Percentiles rank a stretch among this genome's conserved stretches.
phyloP scores from a whole-genome alignment of 1,140 invertebrate genomes.

The Cephus cinctus region DNA sequence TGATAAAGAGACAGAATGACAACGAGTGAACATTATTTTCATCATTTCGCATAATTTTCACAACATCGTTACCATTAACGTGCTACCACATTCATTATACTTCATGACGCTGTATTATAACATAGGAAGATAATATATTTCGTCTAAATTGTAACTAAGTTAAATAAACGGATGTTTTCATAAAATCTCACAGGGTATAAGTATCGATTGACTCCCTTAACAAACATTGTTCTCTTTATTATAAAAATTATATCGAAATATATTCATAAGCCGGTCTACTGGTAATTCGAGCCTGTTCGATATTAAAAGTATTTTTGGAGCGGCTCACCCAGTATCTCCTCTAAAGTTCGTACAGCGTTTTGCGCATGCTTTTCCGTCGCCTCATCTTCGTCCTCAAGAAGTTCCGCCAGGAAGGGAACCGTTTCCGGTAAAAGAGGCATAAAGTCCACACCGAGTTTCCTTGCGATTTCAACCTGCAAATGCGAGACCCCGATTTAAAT shows the following conservation, averaged over 20 bases:
- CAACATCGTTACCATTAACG: constrained; percentile 16
- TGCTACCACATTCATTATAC: constrained; percentile 18
- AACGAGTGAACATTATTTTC: too few species aligned
- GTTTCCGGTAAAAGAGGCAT: constrained; percentile 78
- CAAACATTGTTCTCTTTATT: too few species aligned
- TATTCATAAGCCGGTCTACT: too few species aligned
- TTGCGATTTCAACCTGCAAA: constrained; percentile 68
- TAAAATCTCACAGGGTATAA: constrained; percentile 20
- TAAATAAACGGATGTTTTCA: constrained; percentile 45
- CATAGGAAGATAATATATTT: constrained; percentile 39
- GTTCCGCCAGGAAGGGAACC: constrained; percentile 79
- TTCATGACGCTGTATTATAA: constrained; percentile 27
- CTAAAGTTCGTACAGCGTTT: constrained; percentile 72
- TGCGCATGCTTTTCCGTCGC: constrained; percentile 74
- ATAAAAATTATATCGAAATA: too few species aligned
- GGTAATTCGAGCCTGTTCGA: too few species aligned
- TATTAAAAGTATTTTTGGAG: constrained; percentile 79
- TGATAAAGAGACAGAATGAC: too few species aligned
- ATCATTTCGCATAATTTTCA: constrained; percentile 1
- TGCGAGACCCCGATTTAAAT: constrained; percentile 50
- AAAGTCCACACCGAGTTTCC: constrained; percentile 79
- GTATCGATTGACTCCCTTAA: too few species aligned
- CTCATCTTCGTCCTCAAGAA: constrained; percentile 81
- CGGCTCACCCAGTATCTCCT: constrained; percentile 80
- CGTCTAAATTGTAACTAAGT: constrained; percentile 40